Conservation (phyloP, 2,113 vertebrate species). For the Uria aalge region DNA sequence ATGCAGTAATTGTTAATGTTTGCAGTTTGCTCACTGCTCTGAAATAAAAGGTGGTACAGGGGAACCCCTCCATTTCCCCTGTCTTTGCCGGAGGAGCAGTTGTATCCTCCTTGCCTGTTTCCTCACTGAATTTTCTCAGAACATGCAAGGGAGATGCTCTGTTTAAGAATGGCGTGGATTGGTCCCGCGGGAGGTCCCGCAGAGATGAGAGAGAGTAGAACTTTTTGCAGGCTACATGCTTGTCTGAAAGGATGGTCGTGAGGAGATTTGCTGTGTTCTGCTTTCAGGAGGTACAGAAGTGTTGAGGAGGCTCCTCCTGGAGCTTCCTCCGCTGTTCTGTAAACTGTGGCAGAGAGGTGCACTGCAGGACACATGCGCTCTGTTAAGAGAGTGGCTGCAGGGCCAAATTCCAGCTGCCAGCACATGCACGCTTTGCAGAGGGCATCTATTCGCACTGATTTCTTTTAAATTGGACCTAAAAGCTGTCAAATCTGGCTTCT, state of each 20-base stretch:
- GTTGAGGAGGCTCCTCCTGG: background rate
- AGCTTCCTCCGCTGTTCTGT: background rate
- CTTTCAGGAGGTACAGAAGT: background rate
- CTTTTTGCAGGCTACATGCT: background rate
- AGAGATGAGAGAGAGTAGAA: background rate
- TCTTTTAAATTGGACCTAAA: background rate
- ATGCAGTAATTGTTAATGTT: background rate
- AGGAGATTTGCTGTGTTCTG: background rate
- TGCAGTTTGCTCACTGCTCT: background rate
- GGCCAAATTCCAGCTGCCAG: background rate
- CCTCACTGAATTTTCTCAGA: background rate
- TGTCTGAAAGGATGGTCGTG: background rate
- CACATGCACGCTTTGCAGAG: background rate
- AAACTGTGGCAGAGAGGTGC: background rate
- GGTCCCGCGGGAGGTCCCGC: background rate
- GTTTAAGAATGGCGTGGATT: background rate
- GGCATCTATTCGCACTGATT: background rate
- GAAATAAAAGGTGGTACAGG: background rate
- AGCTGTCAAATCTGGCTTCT: background rate
- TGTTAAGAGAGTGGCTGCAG: background rate
- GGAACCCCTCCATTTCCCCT: background rate
- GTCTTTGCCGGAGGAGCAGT: background rate
- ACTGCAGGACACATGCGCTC: background rate
- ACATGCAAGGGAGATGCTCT: background rate
- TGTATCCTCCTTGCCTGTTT: background rate